Percentiles rank a stretch among this genome's conserved stretches.
Conservation (phyloP, 2,113 vertebrate genomes). For the Echinops telfairi region DNA sequence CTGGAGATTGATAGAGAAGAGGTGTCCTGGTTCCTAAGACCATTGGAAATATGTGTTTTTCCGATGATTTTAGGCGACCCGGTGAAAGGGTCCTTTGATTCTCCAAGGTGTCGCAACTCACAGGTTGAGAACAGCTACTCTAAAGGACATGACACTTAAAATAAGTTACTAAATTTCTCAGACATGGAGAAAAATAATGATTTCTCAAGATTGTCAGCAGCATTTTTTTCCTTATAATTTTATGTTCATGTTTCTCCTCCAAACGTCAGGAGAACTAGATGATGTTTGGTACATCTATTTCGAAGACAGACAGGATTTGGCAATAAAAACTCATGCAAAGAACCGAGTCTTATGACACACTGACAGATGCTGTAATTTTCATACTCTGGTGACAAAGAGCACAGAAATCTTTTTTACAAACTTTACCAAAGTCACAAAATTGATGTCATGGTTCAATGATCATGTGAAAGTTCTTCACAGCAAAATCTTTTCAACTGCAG, state of each 20-base stretch:
- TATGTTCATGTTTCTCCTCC: not conserved
- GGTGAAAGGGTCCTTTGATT: too few species aligned
- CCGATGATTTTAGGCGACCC: too few species aligned
- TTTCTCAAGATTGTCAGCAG: not conserved
- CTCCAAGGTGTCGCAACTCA: too few species aligned
- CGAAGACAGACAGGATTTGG: not conserved
- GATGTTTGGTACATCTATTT: not conserved
- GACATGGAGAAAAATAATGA: not conserved
- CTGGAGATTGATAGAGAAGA: too few species aligned
- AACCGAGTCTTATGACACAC: not conserved
- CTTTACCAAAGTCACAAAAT: not conserved
- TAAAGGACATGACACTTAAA: not conserved
- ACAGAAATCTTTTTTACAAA: not conserved
- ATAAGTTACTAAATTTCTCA: not conserved
- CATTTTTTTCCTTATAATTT: not conserved
- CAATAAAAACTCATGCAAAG: not conserved
- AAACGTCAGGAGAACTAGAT: not conserved
- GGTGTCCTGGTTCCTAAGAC: too few species aligned
- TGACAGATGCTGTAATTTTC: not conserved
- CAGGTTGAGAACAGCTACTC: too few species aligned
- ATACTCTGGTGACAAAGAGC: not conserved
- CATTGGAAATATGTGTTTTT: too few species aligned
- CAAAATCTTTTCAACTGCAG: not conserved
- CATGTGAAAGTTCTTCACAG: not conserved
- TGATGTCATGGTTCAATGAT: not conserved